Percentiles rank a stretch among this genome's conserved stretches.
Conservation (phyloP, 2,888 invertebrate species). For the Leistus spinibarbis region DNA sequence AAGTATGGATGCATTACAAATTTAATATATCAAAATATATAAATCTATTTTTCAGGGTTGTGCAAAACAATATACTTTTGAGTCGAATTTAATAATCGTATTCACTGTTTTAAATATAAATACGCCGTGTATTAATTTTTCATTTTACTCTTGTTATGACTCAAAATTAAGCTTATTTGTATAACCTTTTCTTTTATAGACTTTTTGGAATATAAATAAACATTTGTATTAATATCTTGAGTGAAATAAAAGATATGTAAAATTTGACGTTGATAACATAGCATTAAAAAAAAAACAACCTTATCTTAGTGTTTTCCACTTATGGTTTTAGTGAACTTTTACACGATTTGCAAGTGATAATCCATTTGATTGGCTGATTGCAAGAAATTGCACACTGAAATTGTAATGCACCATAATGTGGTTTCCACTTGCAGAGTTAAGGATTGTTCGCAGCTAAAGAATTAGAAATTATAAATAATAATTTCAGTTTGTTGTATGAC, state of each 20-base stretch:
- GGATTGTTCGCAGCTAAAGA: too few species aligned
- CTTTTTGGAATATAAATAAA: slow-evolving; percentile 34
- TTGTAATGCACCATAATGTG: too few species aligned
- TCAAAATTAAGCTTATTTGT: slow-evolving; percentile 27
- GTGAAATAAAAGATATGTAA: slow-evolving; percentile 37
- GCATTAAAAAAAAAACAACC: background rate
- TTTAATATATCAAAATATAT: slow-evolving; percentile 27
- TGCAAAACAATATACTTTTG: slow-evolving; percentile 20
- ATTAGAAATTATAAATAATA: too few species aligned
- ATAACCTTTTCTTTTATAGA: slow-evolving; percentile 33
- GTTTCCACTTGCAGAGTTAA: too few species aligned
- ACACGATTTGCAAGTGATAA: too few species aligned
- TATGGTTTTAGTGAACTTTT: too few species aligned
- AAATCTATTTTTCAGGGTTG: slow-evolving; percentile 25
- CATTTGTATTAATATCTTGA: slow-evolving; percentile 37
- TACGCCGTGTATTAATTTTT: slow-evolving; percentile 5
- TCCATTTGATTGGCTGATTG: too few species aligned
- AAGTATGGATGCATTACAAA: slow-evolving; percentile 1
- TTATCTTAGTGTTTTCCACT: too few species aligned
- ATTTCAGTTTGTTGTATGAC: too few species aligned
- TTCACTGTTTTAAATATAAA: slow-evolving; percentile 5
- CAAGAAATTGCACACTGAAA: too few species aligned
- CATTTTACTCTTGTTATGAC: too few species aligned
- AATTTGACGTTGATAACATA: background rate
- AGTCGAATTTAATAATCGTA: slow-evolving; percentile 13